A percentile compares a stretch with the other conserved stretches of the same genome.
These are phyloP conservation scores for Himantopus leucocephalus DNA, from an alignment of 2,113 vertebrate species.

Conservation along the genomic window DNA sequence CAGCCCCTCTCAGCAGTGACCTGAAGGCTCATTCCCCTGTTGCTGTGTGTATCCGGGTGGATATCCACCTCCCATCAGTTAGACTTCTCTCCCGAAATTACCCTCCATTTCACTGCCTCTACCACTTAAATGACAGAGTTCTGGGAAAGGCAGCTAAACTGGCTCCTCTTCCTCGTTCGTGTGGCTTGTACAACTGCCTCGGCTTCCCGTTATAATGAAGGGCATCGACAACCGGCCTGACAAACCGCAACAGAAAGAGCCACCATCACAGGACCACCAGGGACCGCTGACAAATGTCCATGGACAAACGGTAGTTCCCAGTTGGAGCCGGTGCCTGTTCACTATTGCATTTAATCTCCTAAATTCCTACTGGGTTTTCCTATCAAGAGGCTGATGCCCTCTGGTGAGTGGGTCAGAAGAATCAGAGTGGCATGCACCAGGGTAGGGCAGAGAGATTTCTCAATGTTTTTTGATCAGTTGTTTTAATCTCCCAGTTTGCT, in stretches of 20 bases:
- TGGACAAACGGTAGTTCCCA: rapidly evolving
- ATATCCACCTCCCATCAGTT: background rate
- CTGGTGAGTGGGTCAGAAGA: background rate
- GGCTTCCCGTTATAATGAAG: background rate
- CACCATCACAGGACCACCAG: background rate
- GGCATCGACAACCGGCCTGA: background rate
- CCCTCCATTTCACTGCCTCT: background rate
- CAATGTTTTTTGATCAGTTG: conserved; percentile 4
- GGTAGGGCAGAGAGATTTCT: background rate
- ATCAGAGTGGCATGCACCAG: background rate
- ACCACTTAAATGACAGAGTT: background rate
- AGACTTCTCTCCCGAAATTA: background rate
- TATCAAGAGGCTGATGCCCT: background rate
- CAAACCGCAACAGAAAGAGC: rapidly evolving
- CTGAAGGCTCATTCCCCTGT: background rate
- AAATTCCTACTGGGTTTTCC: background rate
- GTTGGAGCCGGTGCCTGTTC: background rate
- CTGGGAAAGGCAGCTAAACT: background rate
- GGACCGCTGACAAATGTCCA: background rate
- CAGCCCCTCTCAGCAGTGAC: rapidly evolving
- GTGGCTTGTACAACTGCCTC: background rate
- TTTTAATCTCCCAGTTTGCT: conserved; percentile 31
- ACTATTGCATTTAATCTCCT: background rate
- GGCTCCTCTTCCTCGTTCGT: background rate
- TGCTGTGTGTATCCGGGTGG: background rate